Conservation (phyloP, 2,797 vertebrate genomes). For the Falco rusticolus region DNA sequence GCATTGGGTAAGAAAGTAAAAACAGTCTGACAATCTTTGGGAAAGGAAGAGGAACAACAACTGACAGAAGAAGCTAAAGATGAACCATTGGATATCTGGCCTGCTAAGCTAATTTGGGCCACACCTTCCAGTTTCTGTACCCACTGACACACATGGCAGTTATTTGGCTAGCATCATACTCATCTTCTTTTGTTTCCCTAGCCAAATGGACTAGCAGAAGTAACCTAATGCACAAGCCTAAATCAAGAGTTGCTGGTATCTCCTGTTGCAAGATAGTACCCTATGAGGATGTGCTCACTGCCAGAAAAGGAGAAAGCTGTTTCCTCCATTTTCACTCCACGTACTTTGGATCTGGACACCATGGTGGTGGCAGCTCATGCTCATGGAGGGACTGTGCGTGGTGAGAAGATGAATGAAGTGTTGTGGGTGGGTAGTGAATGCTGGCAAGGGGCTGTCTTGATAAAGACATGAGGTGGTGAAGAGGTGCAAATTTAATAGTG, state of each 20-base stretch:
- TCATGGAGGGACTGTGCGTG: not conserved
- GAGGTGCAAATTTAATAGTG: not conserved
- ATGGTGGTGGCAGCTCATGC: not conserved
- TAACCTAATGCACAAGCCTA: not conserved
- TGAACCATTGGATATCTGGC: not conserved
- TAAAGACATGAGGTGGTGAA: not conserved
- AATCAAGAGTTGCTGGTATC: not conserved
- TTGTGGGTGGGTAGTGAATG: not conserved
- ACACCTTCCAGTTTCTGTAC: not conserved
- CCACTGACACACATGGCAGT: not conserved
- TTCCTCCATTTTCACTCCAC: not conserved
- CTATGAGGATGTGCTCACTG: not conserved
- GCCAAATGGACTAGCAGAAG: not conserved
- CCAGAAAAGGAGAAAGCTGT: not conserved
- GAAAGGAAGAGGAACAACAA: constrained; percentile 36
- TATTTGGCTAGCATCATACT: rapidly evolving
- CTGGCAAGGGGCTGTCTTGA: not conserved
- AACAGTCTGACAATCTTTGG: not conserved
- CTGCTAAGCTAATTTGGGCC: not conserved
- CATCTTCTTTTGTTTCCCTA: not conserved
- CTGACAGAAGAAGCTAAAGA: not conserved
- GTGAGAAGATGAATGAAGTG: not conserved
- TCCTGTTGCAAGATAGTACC: not conserved
- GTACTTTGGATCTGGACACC: not conserved
- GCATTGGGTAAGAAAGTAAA: constrained; percentile 18